Conservation (phyloP, 2,888 invertebrate genomes). For the Dynastes tityus region DNA sequence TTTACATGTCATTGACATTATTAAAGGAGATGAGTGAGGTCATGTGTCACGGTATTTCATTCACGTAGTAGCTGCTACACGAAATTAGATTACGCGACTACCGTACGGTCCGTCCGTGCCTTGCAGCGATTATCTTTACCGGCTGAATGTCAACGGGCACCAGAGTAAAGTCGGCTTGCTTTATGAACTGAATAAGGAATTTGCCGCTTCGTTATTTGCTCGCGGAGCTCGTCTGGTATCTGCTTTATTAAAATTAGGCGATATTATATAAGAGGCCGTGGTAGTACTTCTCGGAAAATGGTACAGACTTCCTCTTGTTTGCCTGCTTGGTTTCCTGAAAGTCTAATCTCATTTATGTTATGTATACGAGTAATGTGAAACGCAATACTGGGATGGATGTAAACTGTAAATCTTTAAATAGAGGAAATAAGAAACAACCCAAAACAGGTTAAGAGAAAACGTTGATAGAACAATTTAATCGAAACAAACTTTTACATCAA, state of each 20-base stretch:
- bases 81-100: constrained; percentile 51
- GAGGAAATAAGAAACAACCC: too few relatives aligned
- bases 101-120: constrained; percentile 43
- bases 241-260: constrained; percentile 23
- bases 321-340: neutral
- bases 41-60: constrained; percentile 52
- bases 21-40: constrained; percentile 48
- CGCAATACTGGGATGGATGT: too few relatives aligned
- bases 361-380: too few relatives aligned
- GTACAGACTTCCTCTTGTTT: constrained; percentile 18
- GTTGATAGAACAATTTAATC: too few relatives aligned
- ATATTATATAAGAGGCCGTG: constrained; percentile 21
- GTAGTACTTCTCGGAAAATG: constrained; percentile 12
- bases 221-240: constrained; percentile 19
- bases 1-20: constrained; percentile 44
- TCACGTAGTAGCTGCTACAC: constrained; percentile 34
- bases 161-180: constrained; percentile 43
- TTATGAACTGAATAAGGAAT: constrained; percentile 51
- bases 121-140: constrained; percentile 44
- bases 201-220: constrained; percentile 44
- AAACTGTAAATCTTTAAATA: too few relatives aligned
- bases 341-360: too few relatives aligned
- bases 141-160: constrained; percentile 34
- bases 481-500: too few relatives aligned
- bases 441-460: too few relatives aligned